These are phyloP conservation scores for Calliopum simillimum DNA, from an alignment of 2,888 invertebrate genomes.

Conservation along the genomic window DNA sequence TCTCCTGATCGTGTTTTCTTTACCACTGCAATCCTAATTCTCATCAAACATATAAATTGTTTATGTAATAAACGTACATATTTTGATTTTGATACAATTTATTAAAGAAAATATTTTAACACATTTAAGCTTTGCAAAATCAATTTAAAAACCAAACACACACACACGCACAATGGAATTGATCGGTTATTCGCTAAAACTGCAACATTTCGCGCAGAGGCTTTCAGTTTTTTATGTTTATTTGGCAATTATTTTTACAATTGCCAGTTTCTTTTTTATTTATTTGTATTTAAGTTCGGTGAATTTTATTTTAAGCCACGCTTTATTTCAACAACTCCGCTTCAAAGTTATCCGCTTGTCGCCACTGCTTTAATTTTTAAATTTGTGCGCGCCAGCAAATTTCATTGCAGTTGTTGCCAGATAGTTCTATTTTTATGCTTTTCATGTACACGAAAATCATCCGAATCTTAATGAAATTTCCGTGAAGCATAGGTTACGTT, in stretches of 20 bases:
- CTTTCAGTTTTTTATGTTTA: background rate
- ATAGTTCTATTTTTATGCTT: too few relatives aligned
- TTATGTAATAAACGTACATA: too few relatives aligned
- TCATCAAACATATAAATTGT: too few relatives aligned
- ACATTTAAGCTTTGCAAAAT: background rate
- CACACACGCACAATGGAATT: background rate
- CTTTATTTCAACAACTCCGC: conserved; percentile 6
- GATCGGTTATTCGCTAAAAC: conserved; percentile 2
- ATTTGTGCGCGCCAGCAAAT: conserved; percentile 28
- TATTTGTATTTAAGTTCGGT: background rate
- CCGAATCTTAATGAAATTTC: too few relatives aligned
- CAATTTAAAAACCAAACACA: background rate
- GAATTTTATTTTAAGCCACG: background rate
- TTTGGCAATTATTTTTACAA: conserved; percentile 5
- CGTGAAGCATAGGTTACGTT: too few relatives aligned
- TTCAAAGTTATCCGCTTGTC: conserved; percentile 13
- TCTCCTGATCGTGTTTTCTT: conserved; percentile 36
- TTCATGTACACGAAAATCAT: too few relatives aligned
- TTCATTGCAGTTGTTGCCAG: background rate
- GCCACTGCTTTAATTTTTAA: conserved; percentile 21
- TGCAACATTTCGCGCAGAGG: conserved; percentile 7
- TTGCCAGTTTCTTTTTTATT: background rate
- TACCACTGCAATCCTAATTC: background rate
- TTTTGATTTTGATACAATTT: background rate
- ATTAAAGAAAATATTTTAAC: background rate